Evolutionary conservation across 2,797 vertebrate species (phyloP), one percentile per base, ranked within the genome.

Genomic region (Meda fulgida): DNA sequence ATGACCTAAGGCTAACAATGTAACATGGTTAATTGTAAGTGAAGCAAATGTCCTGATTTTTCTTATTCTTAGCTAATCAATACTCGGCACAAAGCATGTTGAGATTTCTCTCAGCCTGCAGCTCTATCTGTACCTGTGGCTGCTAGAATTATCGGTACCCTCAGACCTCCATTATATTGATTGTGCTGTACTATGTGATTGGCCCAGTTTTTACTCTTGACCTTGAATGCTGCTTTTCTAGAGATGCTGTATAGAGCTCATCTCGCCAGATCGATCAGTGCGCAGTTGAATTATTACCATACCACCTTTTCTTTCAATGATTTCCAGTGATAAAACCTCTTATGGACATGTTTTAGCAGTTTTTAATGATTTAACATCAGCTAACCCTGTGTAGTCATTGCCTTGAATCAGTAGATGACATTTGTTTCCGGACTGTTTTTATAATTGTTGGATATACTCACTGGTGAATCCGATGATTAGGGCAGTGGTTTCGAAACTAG

Each of bases 181-280:
- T 89, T 86, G 70, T 79, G 66, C 34, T 58, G 29, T 80, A 34
- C 79, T 65, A 51, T 81, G 78, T 87, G 88, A 87, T 87, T 87
- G 84, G 81, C 58, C 48, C 72, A 43, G 67, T 63, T 81, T 77
- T 69, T 58, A 81, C 63, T 60, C 46, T 67, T 76, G 70, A 79
- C 79, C 65, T 70, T 82, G 80, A 26, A 48, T 82, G 31, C 53
- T 60, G 51, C 26, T 63, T 60, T 84, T 26, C 31, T 6, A 34
- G 21, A 34, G 55, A 79, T 36, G 38, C 8, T 79, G 36, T 43
- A 18, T 78, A 78, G 73, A 84, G 26, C 73, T 43, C 19, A 46
- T 78, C 75, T 72, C 6, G 0, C 18, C 16, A 21, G 21, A 80
- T 72, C 18, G 40, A 72, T 78, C 81, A 21, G 34, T 0, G 7